Conservation (phyloP, 2,797 vertebrate species). For the Halcyon leucocephala region DNA sequence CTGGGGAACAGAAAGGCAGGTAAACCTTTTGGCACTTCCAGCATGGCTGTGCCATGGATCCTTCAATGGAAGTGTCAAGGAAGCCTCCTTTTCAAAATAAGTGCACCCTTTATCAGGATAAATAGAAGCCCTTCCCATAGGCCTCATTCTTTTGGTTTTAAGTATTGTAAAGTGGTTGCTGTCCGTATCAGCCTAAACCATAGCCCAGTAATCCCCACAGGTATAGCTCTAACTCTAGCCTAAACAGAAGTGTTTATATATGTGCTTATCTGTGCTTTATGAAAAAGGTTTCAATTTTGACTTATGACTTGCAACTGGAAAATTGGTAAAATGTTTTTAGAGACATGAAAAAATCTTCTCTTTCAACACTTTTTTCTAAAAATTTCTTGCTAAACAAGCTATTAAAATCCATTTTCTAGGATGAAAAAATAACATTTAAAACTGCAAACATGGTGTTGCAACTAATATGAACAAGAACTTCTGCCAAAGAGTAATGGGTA, state of each 20-base stretch:
- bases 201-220: accelerated
- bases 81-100: background rate
- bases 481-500: background rate
- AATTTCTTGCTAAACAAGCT: background rate
- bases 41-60: background rate
- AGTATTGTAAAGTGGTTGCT: background rate
- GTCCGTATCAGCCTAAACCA: accelerated
- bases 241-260: background rate
- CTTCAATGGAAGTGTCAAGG: background rate
- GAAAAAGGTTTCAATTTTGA: background rate
- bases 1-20: background rate
- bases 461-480: background rate
- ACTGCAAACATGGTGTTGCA: background rate
- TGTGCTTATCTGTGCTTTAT: background rate
- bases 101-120: background rate
- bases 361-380: background rate
- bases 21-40: background rate
- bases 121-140: background rate
- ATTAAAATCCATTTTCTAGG: background rate
- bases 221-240: background rate
- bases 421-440: background rate
- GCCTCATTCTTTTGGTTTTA: background rate
- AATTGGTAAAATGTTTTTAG: background rate
- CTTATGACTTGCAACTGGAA: background rate
- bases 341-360: no score